Percentiles rank a stretch among this genome's conserved stretches.
phyloP scores from a whole-genome alignment of 2,113 vertebrate genomes.

The Syngnathus floridae region DNA sequence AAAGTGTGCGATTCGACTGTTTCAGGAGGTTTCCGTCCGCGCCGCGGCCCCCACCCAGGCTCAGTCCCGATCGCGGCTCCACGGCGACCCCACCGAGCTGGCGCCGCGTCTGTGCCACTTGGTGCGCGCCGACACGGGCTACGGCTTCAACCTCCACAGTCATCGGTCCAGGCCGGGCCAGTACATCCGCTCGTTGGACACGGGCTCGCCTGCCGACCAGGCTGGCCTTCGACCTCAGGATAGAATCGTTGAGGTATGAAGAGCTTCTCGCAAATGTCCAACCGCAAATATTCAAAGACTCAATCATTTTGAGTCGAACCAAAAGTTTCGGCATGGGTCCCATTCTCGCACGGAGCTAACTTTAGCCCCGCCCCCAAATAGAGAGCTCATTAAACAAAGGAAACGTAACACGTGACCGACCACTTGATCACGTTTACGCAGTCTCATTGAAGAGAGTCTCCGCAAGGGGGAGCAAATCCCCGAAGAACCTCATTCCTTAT shows the following conservation, averaged over 20 bases:
- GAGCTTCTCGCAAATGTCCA: background rate
- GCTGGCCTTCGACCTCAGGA: constrained; percentile 88
- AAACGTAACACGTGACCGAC: too few species aligned
- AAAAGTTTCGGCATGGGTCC: too few species aligned
- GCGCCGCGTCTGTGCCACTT: constrained; percentile 87
- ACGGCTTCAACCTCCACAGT: constrained; percentile 97
- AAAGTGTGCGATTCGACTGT: background rate
- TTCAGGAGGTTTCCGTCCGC: constrained; percentile 66
- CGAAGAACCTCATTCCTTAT: too few species aligned
- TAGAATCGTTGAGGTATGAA: constrained; percentile 81
- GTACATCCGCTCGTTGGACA: constrained; percentile 90
- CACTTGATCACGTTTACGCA: too few species aligned
- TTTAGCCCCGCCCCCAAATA: too few species aligned
- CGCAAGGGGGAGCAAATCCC: too few species aligned
- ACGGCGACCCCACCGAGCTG: constrained; percentile 64
- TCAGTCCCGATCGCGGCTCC: constrained; percentile 10
- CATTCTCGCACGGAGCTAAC: too few species aligned
- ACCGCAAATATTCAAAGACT: too few species aligned
- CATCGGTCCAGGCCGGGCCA: constrained; percentile 89
- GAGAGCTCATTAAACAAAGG: too few species aligned
- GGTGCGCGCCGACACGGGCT: constrained; percentile 80
- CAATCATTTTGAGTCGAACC: too few species aligned
- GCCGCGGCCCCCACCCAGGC: constrained; percentile 49
- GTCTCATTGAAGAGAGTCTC: too few species aligned
- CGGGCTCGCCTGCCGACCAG: constrained; percentile 78